A percentile compares a stretch with the other conserved stretches of the same genome.
These are phyloP conservation scores for Cydia strobilella DNA, from an alignment of 1,140 invertebrate genomes.

Conservation along the genomic window DNA sequence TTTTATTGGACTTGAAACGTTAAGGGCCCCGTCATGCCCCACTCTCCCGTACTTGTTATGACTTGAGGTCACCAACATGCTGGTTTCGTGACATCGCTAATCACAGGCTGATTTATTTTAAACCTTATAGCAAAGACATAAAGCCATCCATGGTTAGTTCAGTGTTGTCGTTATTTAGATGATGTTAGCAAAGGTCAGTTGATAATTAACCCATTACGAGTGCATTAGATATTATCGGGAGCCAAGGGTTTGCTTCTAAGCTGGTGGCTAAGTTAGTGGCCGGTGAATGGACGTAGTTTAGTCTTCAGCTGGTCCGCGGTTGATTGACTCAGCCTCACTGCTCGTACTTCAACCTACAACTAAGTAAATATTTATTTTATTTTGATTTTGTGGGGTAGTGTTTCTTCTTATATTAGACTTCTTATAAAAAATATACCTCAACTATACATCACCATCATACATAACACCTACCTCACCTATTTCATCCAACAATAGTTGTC, in stretches of 20 bases:
- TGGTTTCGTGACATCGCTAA: background rate
- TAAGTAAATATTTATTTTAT: too few species aligned
- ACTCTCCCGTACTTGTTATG: background rate
- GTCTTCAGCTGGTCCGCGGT: background rate
- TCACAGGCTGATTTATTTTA: too few species aligned
- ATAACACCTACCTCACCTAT: too few species aligned
- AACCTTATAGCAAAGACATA: background rate
- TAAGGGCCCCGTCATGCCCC: too few species aligned
- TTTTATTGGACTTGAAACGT: too few species aligned
- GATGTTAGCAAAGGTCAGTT: conserved; percentile 5
- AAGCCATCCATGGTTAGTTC: background rate
- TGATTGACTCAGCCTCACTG: background rate
- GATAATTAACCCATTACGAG: background rate
- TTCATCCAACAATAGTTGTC: too few species aligned
- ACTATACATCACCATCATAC: too few species aligned
- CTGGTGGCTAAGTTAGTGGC: background rate
- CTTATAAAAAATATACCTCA: too few species aligned
- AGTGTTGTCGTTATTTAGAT: background rate
- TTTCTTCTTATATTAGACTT: too few species aligned
- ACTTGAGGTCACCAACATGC: background rate
- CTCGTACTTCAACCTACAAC: too few species aligned
- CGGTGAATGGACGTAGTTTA: background rate
- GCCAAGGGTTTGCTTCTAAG: background rate
- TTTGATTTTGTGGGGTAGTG: too few species aligned
- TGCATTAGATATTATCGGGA: background rate